Percentiles rank a stretch among this genome's conserved stretches.
Conservation (phyloP, 2,888 invertebrate genomes). For the Mechanitis mazaeus region DNA sequence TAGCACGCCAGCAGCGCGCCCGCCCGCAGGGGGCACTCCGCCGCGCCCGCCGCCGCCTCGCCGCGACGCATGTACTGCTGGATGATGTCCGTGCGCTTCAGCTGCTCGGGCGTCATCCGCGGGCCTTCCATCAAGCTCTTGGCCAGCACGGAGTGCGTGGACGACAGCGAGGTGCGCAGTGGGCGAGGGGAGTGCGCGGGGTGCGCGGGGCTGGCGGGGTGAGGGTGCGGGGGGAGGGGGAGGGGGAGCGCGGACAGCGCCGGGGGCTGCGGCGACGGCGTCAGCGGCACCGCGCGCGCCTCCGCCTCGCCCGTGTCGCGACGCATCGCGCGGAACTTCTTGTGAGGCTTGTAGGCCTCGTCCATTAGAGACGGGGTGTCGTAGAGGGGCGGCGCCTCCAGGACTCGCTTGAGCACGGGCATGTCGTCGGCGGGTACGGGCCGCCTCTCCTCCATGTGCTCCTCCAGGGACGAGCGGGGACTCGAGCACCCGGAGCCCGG, state of each 20-base stretch:
- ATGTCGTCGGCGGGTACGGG: constrained; percentile 87
- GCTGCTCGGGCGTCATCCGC: constrained; percentile 93
- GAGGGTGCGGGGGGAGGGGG: constrained; percentile 73
- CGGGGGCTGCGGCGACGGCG: constrained; percentile 74
- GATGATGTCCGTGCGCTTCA: constrained; percentile 93
- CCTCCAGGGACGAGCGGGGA: constrained; percentile 89
- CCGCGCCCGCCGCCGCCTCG: constrained; percentile 69
- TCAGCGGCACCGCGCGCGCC: constrained; percentile 55
- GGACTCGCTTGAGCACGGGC: constrained; percentile 94
- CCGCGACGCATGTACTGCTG: constrained; percentile 93
- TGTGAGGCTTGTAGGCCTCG: constrained; percentile 96
- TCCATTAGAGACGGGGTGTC: constrained; percentile 95
- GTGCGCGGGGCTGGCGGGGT: constrained; percentile 58
- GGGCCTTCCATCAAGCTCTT: constrained; percentile 95
- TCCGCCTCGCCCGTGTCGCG: constrained; percentile 89
- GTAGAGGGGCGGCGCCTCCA: constrained; percentile 94
- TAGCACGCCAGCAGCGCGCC: constrained; percentile 54
- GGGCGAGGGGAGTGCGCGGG: constrained; percentile 75
- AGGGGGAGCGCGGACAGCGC: constrained; percentile 65
- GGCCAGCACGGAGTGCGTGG: constrained; percentile 92
- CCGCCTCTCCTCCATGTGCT: constrained; percentile 80
- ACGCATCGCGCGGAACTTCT: constrained; percentile 92
- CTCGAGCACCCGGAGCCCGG: constrained; percentile 88
- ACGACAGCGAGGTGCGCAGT: constrained; percentile 80
- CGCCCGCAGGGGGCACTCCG: constrained; percentile 58